phyloP scores from a whole-genome alignment of 2,797 vertebrate species.

The Urophycis tenuis region DNA sequence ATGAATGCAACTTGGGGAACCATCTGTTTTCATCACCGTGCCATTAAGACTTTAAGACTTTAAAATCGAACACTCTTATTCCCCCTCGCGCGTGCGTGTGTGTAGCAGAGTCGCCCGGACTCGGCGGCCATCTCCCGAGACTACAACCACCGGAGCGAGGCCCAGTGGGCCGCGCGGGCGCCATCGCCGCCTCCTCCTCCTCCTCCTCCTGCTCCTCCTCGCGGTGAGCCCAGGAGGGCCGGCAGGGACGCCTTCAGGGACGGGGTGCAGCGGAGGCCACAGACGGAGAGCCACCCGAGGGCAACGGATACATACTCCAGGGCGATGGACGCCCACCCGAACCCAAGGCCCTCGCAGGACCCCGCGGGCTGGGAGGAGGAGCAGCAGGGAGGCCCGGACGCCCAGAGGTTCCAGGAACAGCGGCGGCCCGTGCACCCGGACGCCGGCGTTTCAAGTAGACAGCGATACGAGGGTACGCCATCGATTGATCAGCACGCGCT shows the following conservation, averaged over 20 bases:
- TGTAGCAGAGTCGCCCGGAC: slow-evolving; percentile 40
- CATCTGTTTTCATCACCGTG: background rate
- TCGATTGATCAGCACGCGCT: background rate
- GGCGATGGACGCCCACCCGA: slow-evolving; percentile 18
- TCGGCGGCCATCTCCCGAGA: slow-evolving; percentile 34
- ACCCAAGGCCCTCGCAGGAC: slow-evolving; percentile 29
- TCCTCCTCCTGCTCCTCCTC: background rate
- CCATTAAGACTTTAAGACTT: background rate
- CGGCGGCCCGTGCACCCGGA: slow-evolving; percentile 27
- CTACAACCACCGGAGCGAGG: slow-evolving; percentile 34
- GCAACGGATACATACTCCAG: slow-evolving; percentile 4
- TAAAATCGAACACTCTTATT: background rate
- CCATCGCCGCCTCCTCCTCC: background rate
- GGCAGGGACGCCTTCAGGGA: background rate
- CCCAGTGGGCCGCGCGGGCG: background rate
- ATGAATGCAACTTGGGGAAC: background rate
- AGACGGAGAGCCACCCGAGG: background rate
- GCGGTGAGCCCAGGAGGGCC: background rate
- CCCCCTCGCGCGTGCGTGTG: slow-evolving; percentile 4
- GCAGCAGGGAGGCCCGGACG: slow-evolving; percentile 18
- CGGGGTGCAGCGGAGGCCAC: background rate
- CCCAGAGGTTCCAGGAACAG: slow-evolving; percentile 28
- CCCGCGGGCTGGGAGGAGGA: slow-evolving; percentile 29
- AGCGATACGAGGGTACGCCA: slow-evolving; percentile 52
- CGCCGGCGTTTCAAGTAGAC: slow-evolving; percentile 32